Evolutionary conservation across 2,113 vertebrate species (phyloP).

Genomic region (Acinonyx jubatus): DNA sequence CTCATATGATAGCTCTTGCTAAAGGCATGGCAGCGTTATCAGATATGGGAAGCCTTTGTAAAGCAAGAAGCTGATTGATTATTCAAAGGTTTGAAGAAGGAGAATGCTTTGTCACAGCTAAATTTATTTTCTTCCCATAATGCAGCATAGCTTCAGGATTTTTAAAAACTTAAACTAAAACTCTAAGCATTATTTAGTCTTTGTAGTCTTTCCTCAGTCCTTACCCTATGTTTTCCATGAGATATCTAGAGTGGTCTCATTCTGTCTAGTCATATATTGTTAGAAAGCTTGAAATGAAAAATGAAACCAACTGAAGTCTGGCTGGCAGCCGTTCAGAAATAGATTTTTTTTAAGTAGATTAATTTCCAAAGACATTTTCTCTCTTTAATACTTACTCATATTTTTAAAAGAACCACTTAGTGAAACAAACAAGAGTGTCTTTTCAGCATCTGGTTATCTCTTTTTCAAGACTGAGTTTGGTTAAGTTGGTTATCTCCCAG

Average conservation of each 20-base stretch:
- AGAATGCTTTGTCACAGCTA: neutral
- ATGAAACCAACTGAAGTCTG: neutral
- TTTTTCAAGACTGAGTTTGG: constrained; percentile 37
- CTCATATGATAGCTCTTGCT: neutral
- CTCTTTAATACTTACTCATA: neutral
- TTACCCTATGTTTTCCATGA: neutral
- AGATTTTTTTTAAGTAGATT: neutral
- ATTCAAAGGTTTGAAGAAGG: neutral
- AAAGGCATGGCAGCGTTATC: neutral
- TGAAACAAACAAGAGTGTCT: neutral
- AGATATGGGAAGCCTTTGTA: neutral
- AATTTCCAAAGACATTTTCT: constrained; percentile 21
- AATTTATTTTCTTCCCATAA: neutral
- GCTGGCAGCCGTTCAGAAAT: constrained; percentile 26
- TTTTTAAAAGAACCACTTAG: neutral
- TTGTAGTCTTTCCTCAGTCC: neutral
- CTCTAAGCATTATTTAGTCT: neutral
- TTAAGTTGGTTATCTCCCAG: neutral
- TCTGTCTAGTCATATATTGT: neutral
- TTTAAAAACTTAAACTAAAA: neutral
- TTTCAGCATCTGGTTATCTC: constrained; percentile 12
- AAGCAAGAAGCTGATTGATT: neutral
- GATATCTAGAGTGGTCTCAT: neutral
- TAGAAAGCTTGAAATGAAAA: constrained; percentile 58
- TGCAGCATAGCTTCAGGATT: neutral